A percentile compares a stretch with the other conserved stretches of the same genome.
phyloP scores from a whole-genome alignment of 2,888 invertebrate genomes.

The Folsomia candida region DNA sequence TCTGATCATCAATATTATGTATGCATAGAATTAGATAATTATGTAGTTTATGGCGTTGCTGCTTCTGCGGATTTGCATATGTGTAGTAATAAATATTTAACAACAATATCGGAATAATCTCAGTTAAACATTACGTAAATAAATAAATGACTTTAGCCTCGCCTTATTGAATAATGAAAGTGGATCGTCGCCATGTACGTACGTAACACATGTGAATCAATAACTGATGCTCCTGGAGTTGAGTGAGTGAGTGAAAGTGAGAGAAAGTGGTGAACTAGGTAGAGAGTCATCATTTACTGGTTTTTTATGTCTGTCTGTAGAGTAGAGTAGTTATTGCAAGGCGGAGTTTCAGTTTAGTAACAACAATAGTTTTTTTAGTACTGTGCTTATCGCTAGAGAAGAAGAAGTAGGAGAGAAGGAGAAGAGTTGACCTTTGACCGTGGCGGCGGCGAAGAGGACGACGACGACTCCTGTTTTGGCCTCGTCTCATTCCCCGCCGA shows the following conservation, averaged over 20 bases:
- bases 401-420: not conserved
- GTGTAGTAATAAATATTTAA: too few relatives aligned
- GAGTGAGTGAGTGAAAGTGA: not conserved
- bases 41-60: too few relatives aligned
- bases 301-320: too few relatives aligned
- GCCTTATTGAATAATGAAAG: too few relatives aligned
- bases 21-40: too few relatives aligned
- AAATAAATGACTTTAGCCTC: not conserved
- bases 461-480: not conserved
- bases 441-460: not conserved
- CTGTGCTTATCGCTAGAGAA: too few relatives aligned
- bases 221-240: too few relatives aligned
- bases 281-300: not conserved
- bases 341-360: not conserved
- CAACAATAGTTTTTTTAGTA: not conserved
- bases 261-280: not conserved
- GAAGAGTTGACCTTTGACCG: not conserved
- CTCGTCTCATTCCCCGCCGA: slow-evolving; percentile 27
- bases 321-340: not conserved
- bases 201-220: too few relatives aligned
- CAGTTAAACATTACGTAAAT: not conserved
- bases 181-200: too few relatives aligned
- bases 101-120: not conserved
- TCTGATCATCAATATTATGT: not conserved
- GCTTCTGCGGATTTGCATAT: too few relatives aligned